These are phyloP conservation scores for Coptodon bakossiorum DNA, from an alignment of 2,113 vertebrate genomes.

Conservation along the genomic window DNA sequence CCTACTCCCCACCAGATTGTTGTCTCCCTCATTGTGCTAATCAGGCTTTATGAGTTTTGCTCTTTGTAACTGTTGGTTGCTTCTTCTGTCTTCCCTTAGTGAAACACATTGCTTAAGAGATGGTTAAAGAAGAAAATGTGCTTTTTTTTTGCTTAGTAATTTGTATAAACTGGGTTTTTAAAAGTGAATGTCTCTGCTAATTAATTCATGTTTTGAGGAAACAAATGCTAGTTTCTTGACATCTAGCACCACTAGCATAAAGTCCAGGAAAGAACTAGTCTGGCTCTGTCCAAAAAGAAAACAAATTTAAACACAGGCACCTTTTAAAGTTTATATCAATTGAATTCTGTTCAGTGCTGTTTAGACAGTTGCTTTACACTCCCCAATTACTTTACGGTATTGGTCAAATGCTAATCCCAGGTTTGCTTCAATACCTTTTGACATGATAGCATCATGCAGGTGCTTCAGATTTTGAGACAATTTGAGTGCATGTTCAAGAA, in stretches of 20 bases:
- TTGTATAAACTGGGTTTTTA: neutral
- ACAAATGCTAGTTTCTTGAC: neutral
- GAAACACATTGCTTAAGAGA: neutral
- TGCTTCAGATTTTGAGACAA: neutral
- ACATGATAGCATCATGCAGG: neutral
- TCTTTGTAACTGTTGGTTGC: neutral
- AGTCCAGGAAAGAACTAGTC: neutral
- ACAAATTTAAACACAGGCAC: neutral
- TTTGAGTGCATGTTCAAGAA: neutral
- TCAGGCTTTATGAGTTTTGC: neutral
- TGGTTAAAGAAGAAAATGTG: neutral
- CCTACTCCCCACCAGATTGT: neutral
- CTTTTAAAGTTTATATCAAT: neutral
- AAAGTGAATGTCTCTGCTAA: neutral
- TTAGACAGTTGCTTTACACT: neutral
- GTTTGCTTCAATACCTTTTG: neutral
- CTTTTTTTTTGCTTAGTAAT: neutral
- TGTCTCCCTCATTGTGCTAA: neutral
- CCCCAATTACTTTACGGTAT: neutral
- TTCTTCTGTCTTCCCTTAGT: neutral
- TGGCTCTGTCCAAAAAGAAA: neutral
- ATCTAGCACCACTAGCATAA: neutral
- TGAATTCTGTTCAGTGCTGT: neutral
- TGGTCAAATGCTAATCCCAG: neutral
- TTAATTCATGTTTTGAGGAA: neutral